These are phyloP conservation scores for Luidia sarsii DNA, from an alignment of 53 echinoderm and acorn worm species.

Conservation along the genomic window DNA sequence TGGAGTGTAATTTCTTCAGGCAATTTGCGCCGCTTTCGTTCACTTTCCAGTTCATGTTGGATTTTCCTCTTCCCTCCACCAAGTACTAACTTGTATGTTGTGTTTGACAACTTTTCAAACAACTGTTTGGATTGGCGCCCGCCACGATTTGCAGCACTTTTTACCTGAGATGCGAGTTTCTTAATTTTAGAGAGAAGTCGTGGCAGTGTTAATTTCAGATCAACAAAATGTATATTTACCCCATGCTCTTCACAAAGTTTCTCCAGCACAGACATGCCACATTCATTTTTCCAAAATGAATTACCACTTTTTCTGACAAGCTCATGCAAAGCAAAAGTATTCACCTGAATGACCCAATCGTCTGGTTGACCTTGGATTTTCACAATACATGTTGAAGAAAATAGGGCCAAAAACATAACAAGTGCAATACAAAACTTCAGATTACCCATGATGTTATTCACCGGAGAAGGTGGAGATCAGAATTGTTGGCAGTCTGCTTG, in stretches of 20 bases:
- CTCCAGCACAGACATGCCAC: too few relatives aligned
- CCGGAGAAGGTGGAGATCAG: background rate
- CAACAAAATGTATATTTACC: too few relatives aligned
- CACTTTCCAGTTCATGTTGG: constrained; percentile 48
- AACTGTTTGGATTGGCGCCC: constrained; percentile 20
- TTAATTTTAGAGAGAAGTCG: constrained; percentile 13
- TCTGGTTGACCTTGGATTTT: background rate
- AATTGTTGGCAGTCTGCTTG: background rate
- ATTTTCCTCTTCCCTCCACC: constrained; percentile 56
- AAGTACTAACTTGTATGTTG: constrained; percentile 35
- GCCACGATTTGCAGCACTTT: constrained; percentile 6
- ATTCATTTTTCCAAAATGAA: constrained; percentile 2
- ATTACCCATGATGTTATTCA: constrained; percentile 2
- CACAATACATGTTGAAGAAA: background rate
- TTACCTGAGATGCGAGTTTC: background rate
- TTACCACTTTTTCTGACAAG: constrained; percentile 21
- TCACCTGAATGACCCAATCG: constrained; percentile 23
- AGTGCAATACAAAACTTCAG: background rate
- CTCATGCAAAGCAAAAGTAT: background rate
- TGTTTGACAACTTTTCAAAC: constrained; percentile 39
- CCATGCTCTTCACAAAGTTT: too few relatives aligned
- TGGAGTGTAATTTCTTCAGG: constrained; percentile 11
- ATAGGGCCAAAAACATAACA: too few relatives aligned
- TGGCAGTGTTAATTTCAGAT: background rate
- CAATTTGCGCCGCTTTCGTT: constrained; percentile 41